A percentile compares a stretch with the other conserved stretches of the same genome.
Conservation (phyloP, 2,888 invertebrate genomes). For the Lasioglossum malachurum region DNA sequence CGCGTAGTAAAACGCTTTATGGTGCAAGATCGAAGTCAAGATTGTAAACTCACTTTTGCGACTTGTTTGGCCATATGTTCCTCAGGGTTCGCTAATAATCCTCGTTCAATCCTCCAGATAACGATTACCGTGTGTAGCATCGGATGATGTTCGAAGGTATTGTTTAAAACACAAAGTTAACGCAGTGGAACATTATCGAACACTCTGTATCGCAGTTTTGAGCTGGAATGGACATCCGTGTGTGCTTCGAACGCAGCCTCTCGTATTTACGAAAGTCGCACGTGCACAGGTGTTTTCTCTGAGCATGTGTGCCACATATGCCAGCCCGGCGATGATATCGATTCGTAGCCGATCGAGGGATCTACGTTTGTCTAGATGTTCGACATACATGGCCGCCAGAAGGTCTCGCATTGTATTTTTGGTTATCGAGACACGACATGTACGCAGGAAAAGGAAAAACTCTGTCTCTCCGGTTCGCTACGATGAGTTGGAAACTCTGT, state of each 20-base stretch:
- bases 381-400: not conserved
- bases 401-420: not conserved
- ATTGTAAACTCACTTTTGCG: not conserved
- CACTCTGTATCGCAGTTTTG: conserved; percentile 72
- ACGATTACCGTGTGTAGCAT: not conserved
- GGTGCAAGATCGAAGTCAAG: not conserved
- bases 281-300: conserved; percentile 83
- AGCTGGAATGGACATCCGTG: conserved; percentile 68
- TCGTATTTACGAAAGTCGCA: conserved; percentile 72
- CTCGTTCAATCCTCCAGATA: not conserved
- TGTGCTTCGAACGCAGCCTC: conserved; percentile 67
- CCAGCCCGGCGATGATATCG: conserved; percentile 45
- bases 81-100: not conserved
- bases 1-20: not conserved
- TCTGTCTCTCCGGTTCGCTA: not conserved
- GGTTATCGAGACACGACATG: not conserved
- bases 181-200: not conserved
- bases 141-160: not conserved
- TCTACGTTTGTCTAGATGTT: conserved; percentile 4
- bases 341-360: not conserved
- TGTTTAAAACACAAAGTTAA: not conserved
- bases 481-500: not conserved
- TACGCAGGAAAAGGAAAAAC: not conserved
- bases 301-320: conserved; percentile 81
- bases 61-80: conserved; percentile 32